These are phyloP conservation scores for Machaerirhynchus nigripectus DNA, from an alignment of 2,113 vertebrate genomes.

Conservation along the genomic window DNA sequence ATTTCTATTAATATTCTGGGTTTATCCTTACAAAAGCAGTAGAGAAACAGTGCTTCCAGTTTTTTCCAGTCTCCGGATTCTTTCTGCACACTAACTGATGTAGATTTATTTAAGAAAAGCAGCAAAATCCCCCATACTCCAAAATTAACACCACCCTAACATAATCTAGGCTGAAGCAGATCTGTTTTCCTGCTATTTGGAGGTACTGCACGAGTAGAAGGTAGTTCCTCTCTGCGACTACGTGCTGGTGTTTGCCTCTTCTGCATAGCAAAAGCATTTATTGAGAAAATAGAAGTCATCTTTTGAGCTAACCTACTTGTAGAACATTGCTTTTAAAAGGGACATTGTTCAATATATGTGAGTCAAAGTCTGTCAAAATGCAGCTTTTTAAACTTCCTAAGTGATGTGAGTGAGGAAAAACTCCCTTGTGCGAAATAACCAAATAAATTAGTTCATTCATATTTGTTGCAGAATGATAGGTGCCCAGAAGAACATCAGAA, in stretches of 20 bases:
- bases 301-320: background rate
- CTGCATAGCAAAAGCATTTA: background rate
- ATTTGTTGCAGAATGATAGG: background rate
- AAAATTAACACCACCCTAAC: background rate
- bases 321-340: background rate
- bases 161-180: background rate
- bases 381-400: background rate
- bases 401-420: background rate
- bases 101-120: background rate
- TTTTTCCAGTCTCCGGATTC: background rate
- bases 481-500: background rate
- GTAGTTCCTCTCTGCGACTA: background rate
- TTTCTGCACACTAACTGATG: background rate
- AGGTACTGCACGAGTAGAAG: background rate
- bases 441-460: background rate
- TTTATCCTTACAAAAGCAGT: background rate
- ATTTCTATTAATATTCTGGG: background rate
- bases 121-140: accelerated
- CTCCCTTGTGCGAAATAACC: background rate
- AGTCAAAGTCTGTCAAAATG: background rate
- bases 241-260: background rate
- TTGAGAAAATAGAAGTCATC: background rate
- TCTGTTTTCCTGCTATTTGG: background rate
- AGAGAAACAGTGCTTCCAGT: background rate
- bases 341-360: background rate